A percentile compares a stretch with the other conserved stretches of the same genome.
phyloP scores from a whole-genome alignment of 2,888 invertebrate species.

The Lasiommata megera region DNA sequence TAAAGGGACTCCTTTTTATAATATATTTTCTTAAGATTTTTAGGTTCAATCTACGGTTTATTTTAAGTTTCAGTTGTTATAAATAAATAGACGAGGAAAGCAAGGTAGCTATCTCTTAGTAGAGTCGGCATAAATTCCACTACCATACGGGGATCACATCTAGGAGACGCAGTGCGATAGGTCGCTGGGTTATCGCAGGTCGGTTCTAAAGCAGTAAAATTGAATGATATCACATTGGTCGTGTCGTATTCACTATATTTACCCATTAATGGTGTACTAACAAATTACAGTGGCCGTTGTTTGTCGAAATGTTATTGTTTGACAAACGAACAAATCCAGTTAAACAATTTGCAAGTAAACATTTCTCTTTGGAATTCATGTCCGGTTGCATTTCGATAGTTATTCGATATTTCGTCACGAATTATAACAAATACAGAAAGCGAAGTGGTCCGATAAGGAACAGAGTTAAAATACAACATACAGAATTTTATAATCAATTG shows the following conservation, averaged over 20 bases:
- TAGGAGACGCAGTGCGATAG: slow-evolving; percentile 67
- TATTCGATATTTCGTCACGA: too few species aligned
- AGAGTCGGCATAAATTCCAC: slow-evolving; percentile 31
- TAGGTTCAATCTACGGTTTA: too few species aligned
- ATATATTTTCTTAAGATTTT: too few species aligned
- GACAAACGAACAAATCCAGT: slow-evolving; percentile 22
- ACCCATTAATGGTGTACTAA: slow-evolving; percentile 71
- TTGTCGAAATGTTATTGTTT: slow-evolving; percentile 41
- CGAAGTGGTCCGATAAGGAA: too few species aligned
- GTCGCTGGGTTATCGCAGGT: slow-evolving; percentile 74
- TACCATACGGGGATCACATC: slow-evolving; percentile 56
- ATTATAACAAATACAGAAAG: too few species aligned
- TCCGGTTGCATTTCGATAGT: not conserved
- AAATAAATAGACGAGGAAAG: too few species aligned
- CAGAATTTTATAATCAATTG: too few species aligned
- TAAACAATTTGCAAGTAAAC: slow-evolving; percentile 11
- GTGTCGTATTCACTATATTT: slow-evolving; percentile 70
- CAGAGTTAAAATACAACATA: too few species aligned
- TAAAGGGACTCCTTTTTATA: too few species aligned
- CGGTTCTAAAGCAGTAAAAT: slow-evolving; percentile 78
- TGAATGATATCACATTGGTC: slow-evolving; percentile 76
- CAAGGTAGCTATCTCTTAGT: not conserved
- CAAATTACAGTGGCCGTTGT: slow-evolving; percentile 61
- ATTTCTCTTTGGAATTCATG: not conserved
- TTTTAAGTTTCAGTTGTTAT: too few species aligned